Evolutionary conservation across 1,140 invertebrate species (phyloP).

Genomic region (Littorina saxatilis): DNA sequence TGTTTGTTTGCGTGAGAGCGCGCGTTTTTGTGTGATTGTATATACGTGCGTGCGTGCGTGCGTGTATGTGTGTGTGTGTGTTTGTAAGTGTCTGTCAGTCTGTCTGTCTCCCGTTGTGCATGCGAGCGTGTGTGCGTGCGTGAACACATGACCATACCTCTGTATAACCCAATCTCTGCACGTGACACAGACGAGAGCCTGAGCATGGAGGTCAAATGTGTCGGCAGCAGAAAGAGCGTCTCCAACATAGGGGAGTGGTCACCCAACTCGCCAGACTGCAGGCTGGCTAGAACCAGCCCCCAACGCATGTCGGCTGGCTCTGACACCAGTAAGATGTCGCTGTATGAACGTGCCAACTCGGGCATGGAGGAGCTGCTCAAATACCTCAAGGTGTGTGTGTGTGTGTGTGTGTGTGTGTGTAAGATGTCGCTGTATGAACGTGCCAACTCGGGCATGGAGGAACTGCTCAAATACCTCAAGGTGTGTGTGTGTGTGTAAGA

Average conservation of each 20-base stretch:
- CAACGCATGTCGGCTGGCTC: slow-evolving; percentile 39
- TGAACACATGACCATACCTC: no score
- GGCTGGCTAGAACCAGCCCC: slow-evolving; percentile 30
- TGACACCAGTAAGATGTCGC: slow-evolving; percentile 11
- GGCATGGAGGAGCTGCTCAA: slow-evolving; percentile 55
- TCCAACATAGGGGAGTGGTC: slow-evolving; percentile 32
- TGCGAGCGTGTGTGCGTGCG: no score
- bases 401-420: background rate
- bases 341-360: slow-evolving; percentile 40
- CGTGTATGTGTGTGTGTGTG: no score
- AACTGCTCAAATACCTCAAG: slow-evolving; percentile 57
- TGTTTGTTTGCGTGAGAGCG: no score
- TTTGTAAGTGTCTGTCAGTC: no score
- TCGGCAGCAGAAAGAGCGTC: slow-evolving; percentile 40
- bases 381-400: slow-evolving; percentile 48
- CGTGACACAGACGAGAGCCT: slow-evolving; percentile 32
- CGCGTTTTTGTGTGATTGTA: no score
- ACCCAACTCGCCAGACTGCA: slow-evolving; percentile 34
- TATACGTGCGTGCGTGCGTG: no score
- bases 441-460: slow-evolving; percentile 46
- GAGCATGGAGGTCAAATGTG: slow-evolving; percentile 21
- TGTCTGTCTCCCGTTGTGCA: no score
- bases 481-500: background rate
- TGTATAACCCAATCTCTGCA: no score
- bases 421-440: slow-evolving; percentile 38